Conservation (phyloP, 1,140 invertebrate genomes). For the Panonychus citri region DNA sequence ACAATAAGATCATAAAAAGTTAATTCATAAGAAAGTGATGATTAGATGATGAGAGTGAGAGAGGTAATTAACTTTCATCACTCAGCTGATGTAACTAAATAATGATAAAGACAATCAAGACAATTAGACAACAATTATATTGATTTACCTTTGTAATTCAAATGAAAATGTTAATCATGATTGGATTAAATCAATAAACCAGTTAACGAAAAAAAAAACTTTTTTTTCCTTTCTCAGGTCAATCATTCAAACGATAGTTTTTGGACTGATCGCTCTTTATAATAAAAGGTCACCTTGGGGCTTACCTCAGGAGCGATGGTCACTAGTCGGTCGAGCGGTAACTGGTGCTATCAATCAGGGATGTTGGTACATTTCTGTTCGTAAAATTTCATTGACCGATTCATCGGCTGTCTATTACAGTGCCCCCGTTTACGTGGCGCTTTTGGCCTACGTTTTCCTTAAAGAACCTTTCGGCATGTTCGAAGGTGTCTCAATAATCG, state of each 20-base stretch:
- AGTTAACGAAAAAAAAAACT: no score
- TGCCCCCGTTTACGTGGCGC: conserved; percentile 30
- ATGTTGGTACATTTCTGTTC: background rate
- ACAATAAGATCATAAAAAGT: no score
- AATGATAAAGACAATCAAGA: no score
- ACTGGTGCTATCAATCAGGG: background rate
- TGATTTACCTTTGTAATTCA: no score
- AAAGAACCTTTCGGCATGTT: conserved; percentile 30
- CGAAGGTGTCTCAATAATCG: conserved; percentile 24
- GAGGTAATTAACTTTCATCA: no score
- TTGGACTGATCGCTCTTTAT: background rate
- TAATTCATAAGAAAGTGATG: no score
- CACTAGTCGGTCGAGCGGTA: background rate
- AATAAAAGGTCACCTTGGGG: background rate
- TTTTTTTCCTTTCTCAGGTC: background rate
- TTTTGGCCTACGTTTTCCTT: conserved; percentile 28
- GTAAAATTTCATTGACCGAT: conserved; percentile 17
- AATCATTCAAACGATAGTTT: background rate
- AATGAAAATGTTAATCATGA: no score
- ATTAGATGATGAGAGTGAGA: no score
- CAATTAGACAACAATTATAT: no score
- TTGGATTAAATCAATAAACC: no score
- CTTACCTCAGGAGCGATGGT: background rate
- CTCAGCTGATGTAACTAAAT: no score
- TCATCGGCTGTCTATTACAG: conserved; percentile 33